Base-by-base conservation (phyloP, 2,888 invertebrate genomes). In the Auanema freiburgensis region DNA sequence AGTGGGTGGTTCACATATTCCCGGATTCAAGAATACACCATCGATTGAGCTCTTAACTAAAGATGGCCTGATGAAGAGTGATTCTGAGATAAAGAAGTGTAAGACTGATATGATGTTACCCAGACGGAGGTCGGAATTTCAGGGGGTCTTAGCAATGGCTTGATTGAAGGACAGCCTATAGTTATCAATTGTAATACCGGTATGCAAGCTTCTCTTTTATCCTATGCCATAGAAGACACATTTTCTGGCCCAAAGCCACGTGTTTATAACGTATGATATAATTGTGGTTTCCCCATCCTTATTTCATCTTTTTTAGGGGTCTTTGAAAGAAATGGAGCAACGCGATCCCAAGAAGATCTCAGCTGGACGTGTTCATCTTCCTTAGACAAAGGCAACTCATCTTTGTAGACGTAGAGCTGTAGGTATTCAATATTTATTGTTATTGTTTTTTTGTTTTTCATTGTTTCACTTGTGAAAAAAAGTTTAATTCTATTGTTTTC, bases 301-400 rank as follows among this genome's bases (percentile, higher is more conserved):
- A 54, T 43, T 6, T 24, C 10, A 10, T 53, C 25, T 23, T 33
- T 63, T 72, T 44, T 51, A 76, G 76, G 79, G 79, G 25, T 76
- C 78, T 40, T 54, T 80, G 58, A 80, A 78, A 63, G 80, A 80
- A 61, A 69, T 80, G 72, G 80, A 78, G 61, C 43, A 65, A 21
- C 60, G 79, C 24, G 76, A 66, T 21, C 80, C 80, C 52, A 76
- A 76, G 62, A 69, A 72, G 42, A 79, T 80, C 25, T 72, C 72
- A 21, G 80, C 69, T 18, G 79, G 79, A 24, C 66, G 63, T 2
- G 63, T 65, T 18, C 72, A 77, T 65, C 21, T 74, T 21, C 74
- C 71, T 40, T 14, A 25, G 11, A 3, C 16, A 53, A 43, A 16
- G 1, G 33, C 23, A 43, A n/a, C 18, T 25, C 24, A 11, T 8